These are phyloP conservation scores for Clunio marinus DNA, from an alignment of 2,888 invertebrate genomes.

Conservation along the genomic window DNA sequence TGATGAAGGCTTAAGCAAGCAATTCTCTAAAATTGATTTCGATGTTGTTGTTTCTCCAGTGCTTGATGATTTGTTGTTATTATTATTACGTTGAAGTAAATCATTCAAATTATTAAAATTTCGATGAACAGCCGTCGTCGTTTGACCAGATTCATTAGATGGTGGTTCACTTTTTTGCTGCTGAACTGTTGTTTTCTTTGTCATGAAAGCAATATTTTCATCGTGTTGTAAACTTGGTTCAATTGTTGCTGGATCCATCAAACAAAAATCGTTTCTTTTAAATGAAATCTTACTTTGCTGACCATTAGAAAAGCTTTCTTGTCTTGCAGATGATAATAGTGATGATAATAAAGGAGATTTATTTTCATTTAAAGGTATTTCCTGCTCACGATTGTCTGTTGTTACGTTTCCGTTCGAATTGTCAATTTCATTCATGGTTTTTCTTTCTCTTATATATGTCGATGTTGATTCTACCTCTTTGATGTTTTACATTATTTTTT, in stretches of 20 bases:
- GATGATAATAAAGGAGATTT: slow-evolving; percentile 30
- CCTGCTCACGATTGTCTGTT: slow-evolving; percentile 20
- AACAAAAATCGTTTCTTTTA: background rate
- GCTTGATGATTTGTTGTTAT: slow-evolving; percentile 8
- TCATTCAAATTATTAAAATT: slow-evolving; percentile 31
- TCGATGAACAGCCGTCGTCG: slow-evolving; percentile 12
- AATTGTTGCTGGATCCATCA: slow-evolving; percentile 29
- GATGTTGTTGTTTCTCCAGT: background rate
- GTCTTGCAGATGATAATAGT: slow-evolving; percentile 3
- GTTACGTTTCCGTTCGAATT: slow-evolving; percentile 26
- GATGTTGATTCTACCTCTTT: background rate
- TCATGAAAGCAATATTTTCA: slow-evolving; percentile 6
- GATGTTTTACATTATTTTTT: slow-evolving; percentile 1
- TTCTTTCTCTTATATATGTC: background rate
- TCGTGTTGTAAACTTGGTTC: slow-evolving; percentile 22
- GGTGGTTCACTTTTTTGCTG: background rate
- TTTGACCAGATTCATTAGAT: background rate
- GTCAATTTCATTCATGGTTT: slow-evolving; percentile 38
- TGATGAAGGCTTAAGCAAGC: slow-evolving; percentile 28
- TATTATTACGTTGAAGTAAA: slow-evolving; percentile 31
- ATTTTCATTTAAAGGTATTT: background rate
- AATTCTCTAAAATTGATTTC: slow-evolving; percentile 36
- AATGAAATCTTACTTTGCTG: background rate
- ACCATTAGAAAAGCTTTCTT: slow-evolving; percentile 22
- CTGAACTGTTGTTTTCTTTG: slow-evolving; percentile 1